phyloP scores from a whole-genome alignment of 2,113 vertebrate species.

The Equus przewalskii region DNA sequence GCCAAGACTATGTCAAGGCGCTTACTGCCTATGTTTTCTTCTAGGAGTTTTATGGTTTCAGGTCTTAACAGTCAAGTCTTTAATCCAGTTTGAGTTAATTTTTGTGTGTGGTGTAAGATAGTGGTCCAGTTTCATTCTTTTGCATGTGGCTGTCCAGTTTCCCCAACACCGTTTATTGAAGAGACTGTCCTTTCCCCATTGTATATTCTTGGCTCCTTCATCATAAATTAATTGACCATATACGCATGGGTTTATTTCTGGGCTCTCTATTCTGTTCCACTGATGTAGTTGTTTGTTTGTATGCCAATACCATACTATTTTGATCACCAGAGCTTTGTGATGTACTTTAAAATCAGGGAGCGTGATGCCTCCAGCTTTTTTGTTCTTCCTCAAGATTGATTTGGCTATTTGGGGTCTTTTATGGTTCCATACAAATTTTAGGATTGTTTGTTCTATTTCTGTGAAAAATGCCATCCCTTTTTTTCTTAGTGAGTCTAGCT shows the following conservation, averaged over 20 bases:
- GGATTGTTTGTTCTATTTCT: no score
- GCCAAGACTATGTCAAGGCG: background rate
- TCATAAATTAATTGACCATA: background rate
- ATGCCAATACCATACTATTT: background rate
- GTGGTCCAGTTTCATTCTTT: background rate
- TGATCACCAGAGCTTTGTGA: background rate
- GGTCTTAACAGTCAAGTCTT: background rate
- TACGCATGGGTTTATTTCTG: background rate
- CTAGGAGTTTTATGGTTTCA: background rate
- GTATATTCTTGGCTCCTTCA: background rate
- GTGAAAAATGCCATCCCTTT: no score
- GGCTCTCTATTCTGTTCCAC: background rate
- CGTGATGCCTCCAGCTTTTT: no score
- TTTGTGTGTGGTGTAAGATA: background rate
- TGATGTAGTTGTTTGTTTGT: background rate
- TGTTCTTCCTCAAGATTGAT: no score
- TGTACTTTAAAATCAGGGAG: no score
- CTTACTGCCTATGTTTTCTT: background rate
- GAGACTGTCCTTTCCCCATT: background rate
- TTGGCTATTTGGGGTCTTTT: no score
- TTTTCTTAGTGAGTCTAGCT: background rate
- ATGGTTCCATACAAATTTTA: no score
- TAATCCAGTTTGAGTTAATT: background rate
- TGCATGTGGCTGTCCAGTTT: background rate
- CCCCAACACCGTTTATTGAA: background rate